Base-by-base conservation (phyloP, 1,140 invertebrate species). In the Zaprionus ghesquierei region DNA sequence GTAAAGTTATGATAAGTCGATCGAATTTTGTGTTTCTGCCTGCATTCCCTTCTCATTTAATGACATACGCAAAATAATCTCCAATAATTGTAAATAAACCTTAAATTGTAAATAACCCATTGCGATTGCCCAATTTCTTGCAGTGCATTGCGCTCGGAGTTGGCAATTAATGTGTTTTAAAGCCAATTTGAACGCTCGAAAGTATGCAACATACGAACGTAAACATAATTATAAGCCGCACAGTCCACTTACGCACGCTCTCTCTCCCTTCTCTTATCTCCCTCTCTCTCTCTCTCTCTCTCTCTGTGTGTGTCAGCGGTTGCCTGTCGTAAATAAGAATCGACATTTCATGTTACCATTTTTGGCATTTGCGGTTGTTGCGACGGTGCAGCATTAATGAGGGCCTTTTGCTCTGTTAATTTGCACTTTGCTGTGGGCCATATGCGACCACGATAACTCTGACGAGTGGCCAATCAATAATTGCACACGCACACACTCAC, bases 301-400 rank as follows among this genome's bases (percentile, higher is more conserved):
- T 22, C 9, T 49, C 49, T 44, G 53, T 35, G 58, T 33, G 25
- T 31, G 33, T 50, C 51, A 29, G 33, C 22, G 23, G 29, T 46
- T 58, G 64, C 33, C 59, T 64, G 63, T 25, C 61, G 27, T 82
- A 82, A 82, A 73, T 53, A 66, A 65, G 62, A 81, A 76, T 87
- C 71, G 56, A 60, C 76, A 71, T 79, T 89, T 70, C 76, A 73
- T 82, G 71, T 79, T 68, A 73, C 58, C 72, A 55, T 76, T 87
- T 78, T 82, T 79, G 81, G 81, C 61, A 73, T 82, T 63, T 89
- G 79, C 59, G 81, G 80, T 63, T 74, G 44, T 12, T 18, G 35
- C 35, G 31, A 35, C 50, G 25, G 54, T 68, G 44, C 59, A 79
- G 59, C 82, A 82, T 89, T 87, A 87, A 87, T 87, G 84, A 87